A percentile compares a stretch with the other conserved stretches of the same genome.
Conservation (phyloP, 2,113 vertebrate species). For the Mustelus asterias region DNA sequence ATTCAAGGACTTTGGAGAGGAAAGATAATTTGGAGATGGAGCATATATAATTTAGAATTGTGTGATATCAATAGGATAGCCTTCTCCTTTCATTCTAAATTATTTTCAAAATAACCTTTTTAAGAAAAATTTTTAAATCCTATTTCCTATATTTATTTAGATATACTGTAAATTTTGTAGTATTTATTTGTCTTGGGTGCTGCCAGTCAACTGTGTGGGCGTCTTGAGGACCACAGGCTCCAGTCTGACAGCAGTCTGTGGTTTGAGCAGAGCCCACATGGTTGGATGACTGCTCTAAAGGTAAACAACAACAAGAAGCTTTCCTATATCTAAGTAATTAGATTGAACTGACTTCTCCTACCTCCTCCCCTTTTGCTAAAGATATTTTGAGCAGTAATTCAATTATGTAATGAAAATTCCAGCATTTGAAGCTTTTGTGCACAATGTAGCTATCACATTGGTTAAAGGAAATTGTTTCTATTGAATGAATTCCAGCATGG, state of each 20-base stretch:
- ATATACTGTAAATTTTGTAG: conserved; percentile 36
- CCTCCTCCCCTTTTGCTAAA: neutral
- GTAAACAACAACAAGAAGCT: conserved; percentile 20
- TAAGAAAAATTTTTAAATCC: neutral
- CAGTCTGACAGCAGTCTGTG: conserved; percentile 6
- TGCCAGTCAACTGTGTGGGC: conserved; percentile 32
- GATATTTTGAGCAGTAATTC: neutral
- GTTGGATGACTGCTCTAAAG: conserved; percentile 23
- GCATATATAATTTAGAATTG: neutral
- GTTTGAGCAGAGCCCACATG: neutral
- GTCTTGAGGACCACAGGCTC: conserved; percentile 35
- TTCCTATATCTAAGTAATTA: conserved; percentile 22
- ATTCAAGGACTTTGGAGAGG: neutral
- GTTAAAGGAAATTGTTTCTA: neutral
- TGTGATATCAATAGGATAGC: neutral
- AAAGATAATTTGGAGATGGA: neutral
- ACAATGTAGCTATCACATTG: neutral
- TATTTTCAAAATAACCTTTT: neutral
- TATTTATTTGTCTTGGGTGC: conserved; percentile 31
- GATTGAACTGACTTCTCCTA: neutral
- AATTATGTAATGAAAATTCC: neutral
- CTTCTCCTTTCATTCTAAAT: conserved; percentile 22
- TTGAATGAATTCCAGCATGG: neutral
- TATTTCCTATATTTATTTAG: conserved; percentile 33
- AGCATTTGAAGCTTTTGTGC: neutral